A percentile compares a stretch with the other conserved stretches of the same genome.
phyloP scores from a whole-genome alignment of 1,140 invertebrate genomes.

The Papilio helenus region DNA sequence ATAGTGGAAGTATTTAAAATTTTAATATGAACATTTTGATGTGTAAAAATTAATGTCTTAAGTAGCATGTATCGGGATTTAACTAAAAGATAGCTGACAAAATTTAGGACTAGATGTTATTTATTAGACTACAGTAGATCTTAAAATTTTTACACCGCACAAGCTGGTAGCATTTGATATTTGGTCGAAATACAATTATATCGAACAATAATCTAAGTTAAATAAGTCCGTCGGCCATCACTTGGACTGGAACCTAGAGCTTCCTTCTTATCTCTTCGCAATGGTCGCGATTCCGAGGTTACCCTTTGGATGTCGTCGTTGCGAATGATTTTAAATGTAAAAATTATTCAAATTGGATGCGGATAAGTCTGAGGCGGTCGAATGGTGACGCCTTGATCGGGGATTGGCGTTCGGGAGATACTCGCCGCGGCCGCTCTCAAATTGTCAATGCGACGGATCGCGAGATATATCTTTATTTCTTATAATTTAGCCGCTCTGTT shows the following conservation, averaged over 20 bases:
- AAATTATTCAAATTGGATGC: conserved; percentile 79
- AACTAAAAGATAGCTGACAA: neutral
- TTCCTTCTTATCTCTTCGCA: conserved; percentile 78
- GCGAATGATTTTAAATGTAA: conserved; percentile 83
- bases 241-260: conserved; percentile 52
- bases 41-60: too few relatives aligned
- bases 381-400: conserved; percentile 60
- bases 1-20: too few relatives aligned
- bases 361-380: conserved; percentile 73
- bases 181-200: too few relatives aligned
- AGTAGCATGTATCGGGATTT: too few relatives aligned
- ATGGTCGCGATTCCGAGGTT: conserved; percentile 79
- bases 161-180: too few relatives aligned
- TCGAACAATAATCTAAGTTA: conserved; percentile 7
- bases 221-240: conserved; percentile 23
- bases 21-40: too few relatives aligned
- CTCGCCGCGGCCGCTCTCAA: conserved; percentile 41
- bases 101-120: too few relatives aligned
- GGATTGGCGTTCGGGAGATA: conserved; percentile 60
- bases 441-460: conserved; percentile 52
- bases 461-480: conserved; percentile 39
- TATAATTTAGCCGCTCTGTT: conserved; percentile 15
- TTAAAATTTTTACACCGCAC: too few relatives aligned
- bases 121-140: too few relatives aligned
- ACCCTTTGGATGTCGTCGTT: conserved; percentile 82